These are phyloP conservation scores for Pygmarrhopalites habei DNA, from an alignment of 1,140 invertebrate species.

Conservation along the genomic window DNA sequence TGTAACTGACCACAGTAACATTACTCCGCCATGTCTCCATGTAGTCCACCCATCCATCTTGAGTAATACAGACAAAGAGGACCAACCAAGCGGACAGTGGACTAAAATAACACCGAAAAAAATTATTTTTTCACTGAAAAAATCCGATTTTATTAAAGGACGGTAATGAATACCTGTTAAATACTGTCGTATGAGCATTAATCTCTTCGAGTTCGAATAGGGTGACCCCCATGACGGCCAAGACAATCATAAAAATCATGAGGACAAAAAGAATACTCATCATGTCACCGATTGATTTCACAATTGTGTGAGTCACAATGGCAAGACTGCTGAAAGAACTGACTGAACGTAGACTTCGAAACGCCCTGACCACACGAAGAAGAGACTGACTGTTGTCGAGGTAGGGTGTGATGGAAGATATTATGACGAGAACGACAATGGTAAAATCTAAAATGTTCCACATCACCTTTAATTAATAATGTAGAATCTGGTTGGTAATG, in stretches of 20 bases:
- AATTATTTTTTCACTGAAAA: too few species aligned
- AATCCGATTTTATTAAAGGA: too few species aligned
- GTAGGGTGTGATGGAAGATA: conserved; percentile 26
- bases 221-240: conserved; percentile 39
- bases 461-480: conserved; percentile 18
- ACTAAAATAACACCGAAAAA: too few species aligned
- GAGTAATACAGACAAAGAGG: conserved; percentile 41
- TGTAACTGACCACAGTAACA: too few species aligned
- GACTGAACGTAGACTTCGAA: conserved; percentile 38
- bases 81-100: conserved; percentile 37
- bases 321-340: conserved; percentile 31
- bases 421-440: conserved; percentile 34
- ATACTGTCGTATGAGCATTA: conserved; percentile 18
- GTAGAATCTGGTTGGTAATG: not conserved
- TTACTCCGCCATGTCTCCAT: conserved; percentile 15
- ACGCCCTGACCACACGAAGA: conserved; percentile 40
- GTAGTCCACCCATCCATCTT: conserved; percentile 39
- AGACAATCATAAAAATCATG: conserved; percentile 37
- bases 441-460: conserved; percentile 42
- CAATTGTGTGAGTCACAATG: conserved; percentile 37
- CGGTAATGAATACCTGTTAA: too few species aligned
- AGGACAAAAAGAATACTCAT: conserved; percentile 40
- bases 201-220: conserved; percentile 36
- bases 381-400: conserved; percentile 22
- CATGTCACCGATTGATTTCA: conserved; percentile 41